Base-by-base conservation (phyloP, 2,888 invertebrate species). In the Eulithis prunata region DNA sequence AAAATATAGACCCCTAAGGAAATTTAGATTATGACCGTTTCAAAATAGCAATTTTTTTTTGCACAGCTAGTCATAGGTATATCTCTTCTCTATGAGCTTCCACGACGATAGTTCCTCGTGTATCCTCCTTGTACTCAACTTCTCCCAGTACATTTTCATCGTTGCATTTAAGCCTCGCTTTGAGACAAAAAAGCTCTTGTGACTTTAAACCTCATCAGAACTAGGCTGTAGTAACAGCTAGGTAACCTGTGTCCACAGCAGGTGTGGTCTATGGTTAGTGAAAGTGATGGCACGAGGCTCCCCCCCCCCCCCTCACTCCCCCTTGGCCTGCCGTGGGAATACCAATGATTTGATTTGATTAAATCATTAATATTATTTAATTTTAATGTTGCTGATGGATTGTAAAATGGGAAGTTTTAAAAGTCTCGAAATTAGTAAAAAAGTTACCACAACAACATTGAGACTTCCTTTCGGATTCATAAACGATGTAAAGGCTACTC, bases 241-340 rank as follows among this genome's bases (percentile, higher is more conserved):
- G 28, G 52, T 53, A 52, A 53, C 53, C 47, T 36, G 38, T 13
- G n/a, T 12, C 21, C 36, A 11, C 8, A 13, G 61, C 66, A 66
- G 66, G 61, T 58, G 66, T 62, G 57, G 62, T 56, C 55, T 62
- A 62, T 46, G 58, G 54, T 46, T 54, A 63, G 69, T 69, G 69
- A 69, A 69, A 69, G 69, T 69, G 69, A 69, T 61, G 65, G 60
- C 69, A 69, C 57, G 47, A 43, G 62, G 49, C 38, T 13, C 63
- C 8, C 58, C 43, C 43, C 47, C 38, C n/a, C 14, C 52, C 52
- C 13, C 49, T 2, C 1, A 4, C 13, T 13, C 52, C 56, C 13
- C 57, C 53, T 5, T 57, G 52, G 36, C 52, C 61, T 46, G 53
- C 47, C 56, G 65, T 59, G 64, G 64, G 64, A 59, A 64, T 62